Evolutionary conservation across 1,140 invertebrate genomes (phyloP).

Genomic region (Conus betulinus): DNA sequence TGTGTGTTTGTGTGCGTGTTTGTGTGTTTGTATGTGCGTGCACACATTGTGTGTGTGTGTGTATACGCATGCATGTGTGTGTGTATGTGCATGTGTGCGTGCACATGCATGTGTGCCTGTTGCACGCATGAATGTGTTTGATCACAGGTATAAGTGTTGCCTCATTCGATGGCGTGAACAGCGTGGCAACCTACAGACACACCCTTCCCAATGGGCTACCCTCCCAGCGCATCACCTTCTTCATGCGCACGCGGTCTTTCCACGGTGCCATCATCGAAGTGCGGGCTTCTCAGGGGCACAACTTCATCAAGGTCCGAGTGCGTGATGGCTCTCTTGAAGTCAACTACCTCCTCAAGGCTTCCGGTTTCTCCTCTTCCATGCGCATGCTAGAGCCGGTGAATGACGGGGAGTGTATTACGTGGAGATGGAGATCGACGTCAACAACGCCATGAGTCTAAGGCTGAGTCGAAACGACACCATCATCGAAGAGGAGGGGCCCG

Average conservation of each 20-base stretch:
- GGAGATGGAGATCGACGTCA: background rate
- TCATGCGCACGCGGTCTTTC: constrained; percentile 58
- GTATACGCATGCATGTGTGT: background rate
- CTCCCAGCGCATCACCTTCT: constrained; percentile 49
- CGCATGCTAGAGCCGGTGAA: constrained; percentile 1
- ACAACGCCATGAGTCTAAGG: background rate
- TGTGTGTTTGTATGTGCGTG: too few relatives aligned
- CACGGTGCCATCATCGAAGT: constrained; percentile 59
- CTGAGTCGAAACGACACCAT: constrained; percentile 16
- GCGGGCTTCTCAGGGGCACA: background rate
- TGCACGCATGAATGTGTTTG: too few relatives aligned
- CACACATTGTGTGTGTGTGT: too few relatives aligned
- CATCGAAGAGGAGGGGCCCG: background rate
- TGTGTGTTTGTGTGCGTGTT: too few relatives aligned
- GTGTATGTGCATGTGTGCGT: background rate
- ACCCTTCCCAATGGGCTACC: constrained; percentile 1
- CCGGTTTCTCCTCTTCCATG: constrained; percentile 16
- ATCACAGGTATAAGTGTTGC: constrained; percentile 58
- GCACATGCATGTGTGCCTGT: background rate
- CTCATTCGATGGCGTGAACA: constrained; percentile 57
- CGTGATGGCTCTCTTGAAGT: constrained; percentile 42
- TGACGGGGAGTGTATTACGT: constrained; percentile 42
- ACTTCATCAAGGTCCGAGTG: constrained; percentile 44
- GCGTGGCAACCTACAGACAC: constrained; percentile 36
- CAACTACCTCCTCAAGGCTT: constrained; percentile 44